Percentiles rank a stretch among this genome's conserved stretches.
These are phyloP conservation scores for Mustela lutreola DNA, from an alignment of 2,113 vertebrate genomes.

Conservation along the genomic window DNA sequence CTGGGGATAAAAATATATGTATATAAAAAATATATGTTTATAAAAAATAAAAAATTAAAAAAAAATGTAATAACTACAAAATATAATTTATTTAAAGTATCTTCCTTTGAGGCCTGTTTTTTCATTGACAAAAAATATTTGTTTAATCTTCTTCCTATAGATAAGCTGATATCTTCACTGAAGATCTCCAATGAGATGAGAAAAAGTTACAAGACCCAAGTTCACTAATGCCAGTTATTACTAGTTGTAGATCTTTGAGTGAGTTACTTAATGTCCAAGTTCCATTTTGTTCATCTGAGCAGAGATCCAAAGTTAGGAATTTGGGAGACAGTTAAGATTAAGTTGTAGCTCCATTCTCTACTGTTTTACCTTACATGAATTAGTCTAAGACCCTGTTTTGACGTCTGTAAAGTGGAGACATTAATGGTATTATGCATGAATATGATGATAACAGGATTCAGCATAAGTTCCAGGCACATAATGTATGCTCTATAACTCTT, in stretches of 20 bases:
- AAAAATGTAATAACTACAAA: no score
- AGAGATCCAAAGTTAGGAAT: conserved; percentile 31
- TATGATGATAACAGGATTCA: background rate
- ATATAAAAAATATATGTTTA: no score
- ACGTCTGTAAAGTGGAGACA: background rate
- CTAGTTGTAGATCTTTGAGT: background rate
- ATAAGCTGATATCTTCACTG: background rate
- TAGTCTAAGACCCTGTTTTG: background rate
- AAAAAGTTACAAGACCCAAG: background rate
- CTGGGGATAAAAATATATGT: no score
- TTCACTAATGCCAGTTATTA: background rate
- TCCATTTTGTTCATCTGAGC: conserved; percentile 48
- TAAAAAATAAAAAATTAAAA: no score
- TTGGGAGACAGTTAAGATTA: background rate
- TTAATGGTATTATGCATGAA: background rate
- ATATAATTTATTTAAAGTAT: conserved; percentile 2
- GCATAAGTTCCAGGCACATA: background rate
- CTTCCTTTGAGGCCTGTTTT: background rate
- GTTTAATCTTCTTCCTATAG: background rate
- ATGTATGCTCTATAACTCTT: background rate
- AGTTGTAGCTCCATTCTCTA: background rate
- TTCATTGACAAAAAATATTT: background rate
- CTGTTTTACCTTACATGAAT: background rate
- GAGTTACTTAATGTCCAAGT: background rate
- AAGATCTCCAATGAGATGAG: background rate